Conservation (phyloP, 1,140 invertebrate genomes). For the Pectinophora gossypiella region DNA sequence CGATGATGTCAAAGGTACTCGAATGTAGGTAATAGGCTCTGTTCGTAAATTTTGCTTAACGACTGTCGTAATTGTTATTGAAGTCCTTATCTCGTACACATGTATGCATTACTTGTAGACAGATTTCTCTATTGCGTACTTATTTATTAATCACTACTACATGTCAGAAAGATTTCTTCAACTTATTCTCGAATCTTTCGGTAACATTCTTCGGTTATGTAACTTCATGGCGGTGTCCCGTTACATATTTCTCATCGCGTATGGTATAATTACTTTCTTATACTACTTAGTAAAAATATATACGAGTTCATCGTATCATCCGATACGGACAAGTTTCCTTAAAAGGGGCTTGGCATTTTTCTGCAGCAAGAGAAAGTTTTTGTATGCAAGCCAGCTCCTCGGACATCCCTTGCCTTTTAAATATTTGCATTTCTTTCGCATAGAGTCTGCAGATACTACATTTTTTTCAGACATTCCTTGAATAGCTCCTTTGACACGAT, state of each 20-base stretch:
- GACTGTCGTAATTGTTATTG: background rate
- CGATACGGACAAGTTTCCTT: constrained; percentile 35
- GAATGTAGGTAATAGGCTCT: background rate
- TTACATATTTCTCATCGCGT: constrained; percentile 2
- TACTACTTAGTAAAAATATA: constrained; percentile 23
- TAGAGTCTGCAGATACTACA: constrained; percentile 19
- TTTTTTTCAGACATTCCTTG: background rate
- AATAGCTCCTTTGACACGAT: background rate
- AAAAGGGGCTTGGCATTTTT: constrained; percentile 60
- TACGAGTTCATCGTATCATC: constrained; percentile 32
- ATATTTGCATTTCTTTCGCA: constrained; percentile 53
- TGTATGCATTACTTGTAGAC: no score
- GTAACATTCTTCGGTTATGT: no score
- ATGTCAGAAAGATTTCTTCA: no score
- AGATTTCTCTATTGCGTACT: no score
- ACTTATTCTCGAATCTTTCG: no score
- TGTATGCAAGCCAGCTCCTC: constrained; percentile 42
- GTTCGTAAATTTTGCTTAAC: background rate
- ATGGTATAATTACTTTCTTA: constrained; percentile 25
- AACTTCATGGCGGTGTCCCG: background rate
- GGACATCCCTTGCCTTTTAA: constrained; percentile 51
- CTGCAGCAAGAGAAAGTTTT: constrained; percentile 59
- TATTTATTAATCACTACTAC: no score
- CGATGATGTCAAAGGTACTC: background rate
- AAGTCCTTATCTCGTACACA: background rate